These are phyloP conservation scores for Agrochola circellaris DNA, from an alignment of 2,888 invertebrate genomes.

Conservation along the genomic window DNA sequence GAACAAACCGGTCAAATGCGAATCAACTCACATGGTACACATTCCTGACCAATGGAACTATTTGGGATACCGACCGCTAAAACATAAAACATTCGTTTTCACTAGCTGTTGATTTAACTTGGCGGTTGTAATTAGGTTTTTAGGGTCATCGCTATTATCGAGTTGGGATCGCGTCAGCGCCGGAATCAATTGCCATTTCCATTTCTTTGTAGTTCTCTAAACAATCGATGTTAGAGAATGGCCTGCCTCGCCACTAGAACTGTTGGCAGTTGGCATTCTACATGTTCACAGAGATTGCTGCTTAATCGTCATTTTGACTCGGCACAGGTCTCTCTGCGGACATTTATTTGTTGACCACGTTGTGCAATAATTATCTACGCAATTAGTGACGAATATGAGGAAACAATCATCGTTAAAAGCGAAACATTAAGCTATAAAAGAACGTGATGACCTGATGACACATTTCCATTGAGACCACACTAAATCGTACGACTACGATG, in stretches of 20 bases:
- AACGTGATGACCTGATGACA: slow-evolving; percentile 36
- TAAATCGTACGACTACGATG: slow-evolving; percentile 14
- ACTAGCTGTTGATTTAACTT: slow-evolving; percentile 44
- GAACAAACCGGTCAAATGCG: slow-evolving; percentile 68
- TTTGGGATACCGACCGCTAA: slow-evolving; percentile 53
- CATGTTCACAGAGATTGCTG: slow-evolving; percentile 14
- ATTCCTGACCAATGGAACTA: slow-evolving; percentile 54
- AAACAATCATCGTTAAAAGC: slow-evolving; percentile 34
- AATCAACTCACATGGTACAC: slow-evolving; percentile 46
- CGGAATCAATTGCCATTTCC: slow-evolving; percentile 29
- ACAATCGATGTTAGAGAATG: slow-evolving; percentile 38
- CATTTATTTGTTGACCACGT: slow-evolving; percentile 34
- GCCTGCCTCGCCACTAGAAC: slow-evolving; percentile 8
- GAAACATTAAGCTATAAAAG: slow-evolving; percentile 37
- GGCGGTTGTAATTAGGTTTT: slow-evolving; percentile 43
- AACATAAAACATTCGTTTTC: slow-evolving; percentile 46
- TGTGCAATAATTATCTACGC: slow-evolving; percentile 25
- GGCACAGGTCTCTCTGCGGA: not conserved
- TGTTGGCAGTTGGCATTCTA: slow-evolving; percentile 35
- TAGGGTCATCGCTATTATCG: slow-evolving; percentile 40
- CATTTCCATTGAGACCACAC: slow-evolving; percentile 22
- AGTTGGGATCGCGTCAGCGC: slow-evolving; percentile 37
- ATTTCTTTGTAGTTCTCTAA: slow-evolving; percentile 24
- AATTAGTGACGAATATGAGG: slow-evolving; percentile 40
- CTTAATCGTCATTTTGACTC: slow-evolving; percentile 15